Conservation (phyloP, 2,113 vertebrate species). For the Axis porcinus region DNA sequence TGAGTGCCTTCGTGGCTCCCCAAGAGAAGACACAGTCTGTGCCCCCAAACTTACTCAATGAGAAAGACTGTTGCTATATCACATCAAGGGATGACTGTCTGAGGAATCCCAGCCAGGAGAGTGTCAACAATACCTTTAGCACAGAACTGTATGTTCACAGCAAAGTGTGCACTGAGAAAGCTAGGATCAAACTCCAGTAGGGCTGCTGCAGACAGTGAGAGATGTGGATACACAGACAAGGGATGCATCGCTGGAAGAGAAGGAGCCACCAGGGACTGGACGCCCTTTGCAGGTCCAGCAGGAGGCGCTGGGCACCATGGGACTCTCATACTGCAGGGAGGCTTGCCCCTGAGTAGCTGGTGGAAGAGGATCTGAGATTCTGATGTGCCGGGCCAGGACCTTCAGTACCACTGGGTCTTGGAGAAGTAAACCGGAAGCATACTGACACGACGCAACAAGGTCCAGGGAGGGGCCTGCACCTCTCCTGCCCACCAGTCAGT, state of each 20-base stretch:
- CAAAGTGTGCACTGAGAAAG: not conserved
- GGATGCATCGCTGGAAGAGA: not conserved
- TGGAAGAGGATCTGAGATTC: not conserved
- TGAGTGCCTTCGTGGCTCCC: not conserved
- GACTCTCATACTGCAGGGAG: not conserved
- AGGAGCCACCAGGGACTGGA: not conserved
- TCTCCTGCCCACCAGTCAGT: not conserved
- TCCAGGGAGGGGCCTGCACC: accelerated
- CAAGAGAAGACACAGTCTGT: accelerated
- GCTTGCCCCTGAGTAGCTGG: not conserved
- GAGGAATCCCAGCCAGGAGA: not conserved
- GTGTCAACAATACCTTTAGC: not conserved
- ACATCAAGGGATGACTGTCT: not conserved
- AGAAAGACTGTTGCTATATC: not conserved
- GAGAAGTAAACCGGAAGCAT: not conserved
- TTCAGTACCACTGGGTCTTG: not conserved
- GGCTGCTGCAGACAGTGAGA: not conserved
- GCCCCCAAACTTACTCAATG: not conserved
- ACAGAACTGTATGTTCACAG: not conserved
- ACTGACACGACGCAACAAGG: not conserved
- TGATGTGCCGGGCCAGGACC: not conserved
- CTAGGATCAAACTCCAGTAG: not conserved
- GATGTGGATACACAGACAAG: not conserved
- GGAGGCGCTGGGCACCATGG: not conserved
- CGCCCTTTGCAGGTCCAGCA: not conserved